A percentile compares a stretch with the other conserved stretches of the same genome.
phyloP scores from a whole-genome alignment of 2,113 vertebrate genomes.

The Colaptes auratus region DNA sequence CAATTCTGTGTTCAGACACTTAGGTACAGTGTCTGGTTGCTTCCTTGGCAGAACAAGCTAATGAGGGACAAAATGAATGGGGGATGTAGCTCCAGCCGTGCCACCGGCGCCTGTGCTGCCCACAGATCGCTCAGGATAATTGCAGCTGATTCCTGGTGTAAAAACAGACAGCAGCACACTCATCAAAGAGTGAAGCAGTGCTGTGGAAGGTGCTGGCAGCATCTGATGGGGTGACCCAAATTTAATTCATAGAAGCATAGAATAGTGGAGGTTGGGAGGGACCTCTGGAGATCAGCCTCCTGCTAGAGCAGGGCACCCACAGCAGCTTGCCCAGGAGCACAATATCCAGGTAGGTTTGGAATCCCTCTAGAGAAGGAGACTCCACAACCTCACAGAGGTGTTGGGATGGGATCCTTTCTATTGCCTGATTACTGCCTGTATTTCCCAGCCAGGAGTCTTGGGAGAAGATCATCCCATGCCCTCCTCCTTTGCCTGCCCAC shows the following conservation, averaged over 20 bases:
- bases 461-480: neutral
- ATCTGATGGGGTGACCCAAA: neutral
- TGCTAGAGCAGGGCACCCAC: too few species aligned
- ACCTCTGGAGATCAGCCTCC: too few species aligned
- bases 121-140: neutral
- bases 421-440: neutral
- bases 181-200: neutral
- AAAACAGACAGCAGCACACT: neutral
- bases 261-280: too few species aligned
- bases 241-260: too few species aligned
- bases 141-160: neutral
- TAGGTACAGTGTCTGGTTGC: neutral
- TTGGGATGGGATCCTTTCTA: neutral
- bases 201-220: neutral
- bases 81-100: neutral
- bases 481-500: neutral
- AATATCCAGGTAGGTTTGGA: too few species aligned
- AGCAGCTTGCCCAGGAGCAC: too few species aligned
- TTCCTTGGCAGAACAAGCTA: neutral
- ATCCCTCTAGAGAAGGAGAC: too few species aligned
- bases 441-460: neutral
- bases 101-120: neutral
- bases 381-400: neutral
- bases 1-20: neutral
- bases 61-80: neutral